A percentile compares a stretch with the other conserved stretches of the same genome.
Conservation (phyloP, 2,113 vertebrate genomes). For the Heteronetta atricapilla region DNA sequence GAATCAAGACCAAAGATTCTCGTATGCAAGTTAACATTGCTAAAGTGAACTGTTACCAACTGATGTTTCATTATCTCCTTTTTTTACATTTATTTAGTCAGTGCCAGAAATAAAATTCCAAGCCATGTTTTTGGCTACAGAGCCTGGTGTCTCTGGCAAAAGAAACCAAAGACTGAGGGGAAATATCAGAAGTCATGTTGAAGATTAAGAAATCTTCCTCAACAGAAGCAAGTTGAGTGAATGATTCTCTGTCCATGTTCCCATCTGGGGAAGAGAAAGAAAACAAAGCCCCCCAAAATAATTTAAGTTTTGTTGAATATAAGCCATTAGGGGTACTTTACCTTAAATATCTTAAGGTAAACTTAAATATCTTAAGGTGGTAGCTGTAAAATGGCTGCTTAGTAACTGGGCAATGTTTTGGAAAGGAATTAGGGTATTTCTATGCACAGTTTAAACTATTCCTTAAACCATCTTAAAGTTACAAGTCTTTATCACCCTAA, state of each 20-base stretch:
- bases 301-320: not conserved
- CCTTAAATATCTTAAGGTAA: not conserved
- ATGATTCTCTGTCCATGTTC: not conserved
- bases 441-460: not conserved
- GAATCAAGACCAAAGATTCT: not conserved
- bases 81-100: not conserved
- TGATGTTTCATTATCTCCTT: not conserved
- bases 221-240: not conserved
- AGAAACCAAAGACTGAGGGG: not conserved
- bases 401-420: not conserved
- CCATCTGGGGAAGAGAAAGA: not conserved
- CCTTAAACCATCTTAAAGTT: not conserved
- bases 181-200: not conserved
- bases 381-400: not conserved
- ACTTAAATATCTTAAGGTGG: not conserved
- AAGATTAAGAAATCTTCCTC: not conserved
- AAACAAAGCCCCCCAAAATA: not conserved
- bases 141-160: not conserved
- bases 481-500: not conserved
- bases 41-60: not conserved
- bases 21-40: not conserved
- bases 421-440: not conserved
- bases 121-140: not conserved
- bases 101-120: not conserved
- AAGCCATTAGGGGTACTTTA: not conserved